phyloP scores from a whole-genome alignment of 2,888 invertebrate genomes.

The Rhamnusium bicolor region DNA sequence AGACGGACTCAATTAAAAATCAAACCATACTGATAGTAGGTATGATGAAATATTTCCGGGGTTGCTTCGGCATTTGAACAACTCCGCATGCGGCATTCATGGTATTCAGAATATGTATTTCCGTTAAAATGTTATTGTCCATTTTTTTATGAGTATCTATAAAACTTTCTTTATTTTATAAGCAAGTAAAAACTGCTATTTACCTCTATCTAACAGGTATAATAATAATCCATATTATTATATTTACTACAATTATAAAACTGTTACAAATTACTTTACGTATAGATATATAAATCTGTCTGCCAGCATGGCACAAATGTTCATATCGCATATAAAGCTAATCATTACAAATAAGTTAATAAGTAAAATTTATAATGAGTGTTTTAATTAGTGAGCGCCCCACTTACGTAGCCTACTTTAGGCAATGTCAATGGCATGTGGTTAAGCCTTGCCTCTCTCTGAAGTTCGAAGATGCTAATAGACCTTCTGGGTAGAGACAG shows the following conservation, averaged over 20 bases:
- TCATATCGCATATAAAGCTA: conserved; percentile 40
- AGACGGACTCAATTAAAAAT: too few species aligned
- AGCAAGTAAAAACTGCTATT: not conserved
- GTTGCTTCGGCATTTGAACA: too few species aligned
- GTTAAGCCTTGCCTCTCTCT: conserved; percentile 29
- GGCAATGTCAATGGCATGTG: conserved; percentile 65
- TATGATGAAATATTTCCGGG: too few species aligned
- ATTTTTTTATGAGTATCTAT: too few species aligned
- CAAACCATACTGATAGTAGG: too few species aligned
- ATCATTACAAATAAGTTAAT: conserved; percentile 30
- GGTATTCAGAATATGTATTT: too few species aligned
- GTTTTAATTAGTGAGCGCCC: conserved; percentile 59
- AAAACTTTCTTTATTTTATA: not conserved
- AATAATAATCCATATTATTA: not conserved
- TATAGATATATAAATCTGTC: not conserved
- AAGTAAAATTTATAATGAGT: conserved; percentile 47
- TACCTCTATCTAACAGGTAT: not conserved
- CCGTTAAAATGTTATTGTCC: too few species aligned
- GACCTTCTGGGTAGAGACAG: conserved; percentile 29
- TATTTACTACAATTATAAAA: not conserved
- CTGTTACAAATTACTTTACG: not conserved
- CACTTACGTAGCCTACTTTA: conserved; percentile 63
- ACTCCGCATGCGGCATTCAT: too few species aligned
- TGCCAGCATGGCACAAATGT: conserved; percentile 36
- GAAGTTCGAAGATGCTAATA: not conserved